Evolutionary conservation across 2,888 invertebrate genomes (phyloP), one percentile per base, ranked within the genome.

Genomic region (Sicus ferrugineus): DNA sequence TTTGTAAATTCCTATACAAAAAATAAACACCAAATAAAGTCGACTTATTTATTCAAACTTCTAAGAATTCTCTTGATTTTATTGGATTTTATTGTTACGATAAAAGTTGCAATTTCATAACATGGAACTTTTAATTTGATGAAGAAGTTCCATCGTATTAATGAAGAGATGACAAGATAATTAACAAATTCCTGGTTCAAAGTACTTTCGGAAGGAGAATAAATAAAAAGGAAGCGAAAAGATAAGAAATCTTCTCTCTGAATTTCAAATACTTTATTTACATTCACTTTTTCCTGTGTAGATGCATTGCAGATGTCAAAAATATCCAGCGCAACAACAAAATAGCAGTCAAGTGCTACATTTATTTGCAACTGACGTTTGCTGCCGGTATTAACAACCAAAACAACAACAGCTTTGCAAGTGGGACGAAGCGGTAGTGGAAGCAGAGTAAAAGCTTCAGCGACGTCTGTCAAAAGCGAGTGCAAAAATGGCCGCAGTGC

Each of bases 401-500:
- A n/a, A 34, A 54, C 52, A 21, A 23, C 52, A 7, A 52, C 11
- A 26, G 11, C n/a, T n/a, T 7, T 34, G 16, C 9, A 14, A 19
- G 14, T n/a, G 16, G 28, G 28, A 46, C n/a, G 19, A 21, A 28
- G 30, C 6, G 26, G 11, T 21, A 64, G 46, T 31, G 30, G 7
- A 48, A 31, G 21, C 2, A 28, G 21, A 6, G 14, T n/a, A 38
- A 19, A 61, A 61, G 19, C 34, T 14, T 48, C 26, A 62, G 62
- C 1, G 52, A 31, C 50, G 56, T 56, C 42, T 54, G 66, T 66
- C 38, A 66, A 42, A 26, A 42, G 34, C 38, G 34, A 58, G 67
- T 58, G 67, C 46, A 67, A 58, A 67, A 58, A 58, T 58, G 67
- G 46, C 67, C 30, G 67, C 42, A 30, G 23, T 4, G 65, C 42